phyloP scores from a whole-genome alignment of 2,888 invertebrate genomes.

The Baccha elongata region DNA sequence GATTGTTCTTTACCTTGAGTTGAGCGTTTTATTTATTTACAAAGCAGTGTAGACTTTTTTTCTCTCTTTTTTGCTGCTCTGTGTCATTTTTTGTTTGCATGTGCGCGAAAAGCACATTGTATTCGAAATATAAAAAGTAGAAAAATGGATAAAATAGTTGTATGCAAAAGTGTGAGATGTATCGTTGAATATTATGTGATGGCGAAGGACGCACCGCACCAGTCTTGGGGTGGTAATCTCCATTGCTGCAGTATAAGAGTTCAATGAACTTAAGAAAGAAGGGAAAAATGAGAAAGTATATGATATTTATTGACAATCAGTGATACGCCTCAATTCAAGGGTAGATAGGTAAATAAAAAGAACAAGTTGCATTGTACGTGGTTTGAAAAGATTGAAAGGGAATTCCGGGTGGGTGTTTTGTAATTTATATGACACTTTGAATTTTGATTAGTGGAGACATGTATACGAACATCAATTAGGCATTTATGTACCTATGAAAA shows the following conservation, averaged over 20 bases:
- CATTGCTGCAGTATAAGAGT: conserved; percentile 12
- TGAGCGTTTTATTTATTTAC: conserved; percentile 41
- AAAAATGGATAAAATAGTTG: conserved; percentile 1
- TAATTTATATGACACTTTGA: conserved; percentile 12
- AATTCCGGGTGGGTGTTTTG: conserved; percentile 16
- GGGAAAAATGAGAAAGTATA: neutral
- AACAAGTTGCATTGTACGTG: conserved; percentile 4
- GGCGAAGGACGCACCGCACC: conserved; percentile 14
- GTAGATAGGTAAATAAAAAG: neutral
- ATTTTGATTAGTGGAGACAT: too few relatives aligned
- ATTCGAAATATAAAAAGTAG: too few relatives aligned
- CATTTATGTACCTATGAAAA: too few relatives aligned
- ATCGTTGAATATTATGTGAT: neutral
- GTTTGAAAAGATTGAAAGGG: conserved; percentile 19
- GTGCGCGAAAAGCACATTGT: conserved; percentile 11
- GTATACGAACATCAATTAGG: too few relatives aligned
- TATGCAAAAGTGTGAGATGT: conserved; percentile 10
- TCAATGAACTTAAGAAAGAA: conserved; percentile 10
- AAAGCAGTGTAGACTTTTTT: neutral
- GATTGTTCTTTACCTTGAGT: conserved; percentile 50
- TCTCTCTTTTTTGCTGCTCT: conserved; percentile 9
- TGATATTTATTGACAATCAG: conserved; percentile 35
- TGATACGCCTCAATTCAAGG: conserved; percentile 17
- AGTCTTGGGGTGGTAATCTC: conserved; percentile 15
- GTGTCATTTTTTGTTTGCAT: conserved; percentile 25